Base-by-base conservation (phyloP, 2,888 invertebrate genomes). In the Heteropelma amictum region DNA sequence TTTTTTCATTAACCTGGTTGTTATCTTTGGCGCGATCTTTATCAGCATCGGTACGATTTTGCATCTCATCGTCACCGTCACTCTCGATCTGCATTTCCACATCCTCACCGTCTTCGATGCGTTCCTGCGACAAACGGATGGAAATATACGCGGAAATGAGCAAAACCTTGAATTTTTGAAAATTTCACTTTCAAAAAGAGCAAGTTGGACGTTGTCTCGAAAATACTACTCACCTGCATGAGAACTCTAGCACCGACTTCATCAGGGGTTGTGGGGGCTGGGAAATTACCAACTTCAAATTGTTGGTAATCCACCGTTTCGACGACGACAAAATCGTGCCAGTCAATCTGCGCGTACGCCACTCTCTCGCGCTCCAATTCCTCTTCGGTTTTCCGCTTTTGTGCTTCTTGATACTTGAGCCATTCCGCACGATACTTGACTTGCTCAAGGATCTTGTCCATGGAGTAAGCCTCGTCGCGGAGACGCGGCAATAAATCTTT, bases 241-340 rank as follows among this genome's bases (percentile, higher is more conserved):
- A 99, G 90, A 54, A 98, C 95, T 67, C 98, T 91, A 1, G 98
- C 97, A 1, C 99, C 99, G 0, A 99, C 98, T 90, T 98, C 98
- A 78, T 97, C 95, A 0, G 98, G 98, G 3, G 97, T 98, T 0
- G 98, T 99, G 0, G 98, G 99, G 1, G 98, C 97, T 0, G 98
- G 98, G 85, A 98, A 97, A 87, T 98, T 97, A 0, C 98, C 97
- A 8, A 95, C 94, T 90, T 99, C 99, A 83, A 96, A 97, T 0
- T 97, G 96, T 81, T 98, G 98, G 89, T 99, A 99, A 89, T 99
- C 99, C 0, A 99, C 99, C 0, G 99, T 99, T 90, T 99, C 99
- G 0, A 99, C 99, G 0, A 99, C 99, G 0, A 99, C 99, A 89
- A 99, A 99, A 89, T 99, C 99, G 88, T 99, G 99, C 99, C 99